Evolutionary conservation across 1,140 invertebrate species (phyloP), one percentile per base, ranked within the genome.

Genomic region (Lordiphosa collinella): DNA sequence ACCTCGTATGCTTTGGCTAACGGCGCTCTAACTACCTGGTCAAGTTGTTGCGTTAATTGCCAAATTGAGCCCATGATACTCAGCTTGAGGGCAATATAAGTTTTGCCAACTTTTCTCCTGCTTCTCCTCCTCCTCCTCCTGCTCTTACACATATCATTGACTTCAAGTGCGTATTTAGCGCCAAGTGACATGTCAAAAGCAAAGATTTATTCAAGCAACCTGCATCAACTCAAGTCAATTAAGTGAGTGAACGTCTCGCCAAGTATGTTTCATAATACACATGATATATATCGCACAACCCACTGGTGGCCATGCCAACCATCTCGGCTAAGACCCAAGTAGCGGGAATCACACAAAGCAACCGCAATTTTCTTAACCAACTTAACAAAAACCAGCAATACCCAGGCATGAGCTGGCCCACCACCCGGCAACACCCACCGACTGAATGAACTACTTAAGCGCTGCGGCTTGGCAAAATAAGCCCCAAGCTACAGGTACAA

Each of bases 281-380:
- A 41, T 41, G 18, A 41, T 41, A 22, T 5, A 43, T 22, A 8
- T 8, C 32, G 8, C 29, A 18, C 38, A 38, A 44, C 29, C 22
- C 13, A 7, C 41, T 37, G 40, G 29, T 41, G 10, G 10, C 47
- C 62, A 61, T 68, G 62, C 8, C 56, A 60, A 51, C 53, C 40
- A 25, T 12, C 16, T 4, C 9, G 32, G 29, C 31, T 66, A 66
- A 82, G 61, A 40, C 57, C 25, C 48, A 56, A 80, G 22, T 54
- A 31, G 32, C 40, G 46, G 52, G 50, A 63, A 69, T 69, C 71
- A 47, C 58, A 75, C 59, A 75, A 76, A 70, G 51, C 53, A 52
- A 58, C 71, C 76, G 57, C 75, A 80, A 80, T 74, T 74, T 79
- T 68, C 65, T 41, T 70, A 80, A 79, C 65, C 75, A 79, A 67